A percentile compares a stretch with the other conserved stretches of the same genome.
These are phyloP conservation scores for Xanthorhoe designata DNA, from an alignment of 2,888 invertebrate species.

Conservation along the genomic window DNA sequence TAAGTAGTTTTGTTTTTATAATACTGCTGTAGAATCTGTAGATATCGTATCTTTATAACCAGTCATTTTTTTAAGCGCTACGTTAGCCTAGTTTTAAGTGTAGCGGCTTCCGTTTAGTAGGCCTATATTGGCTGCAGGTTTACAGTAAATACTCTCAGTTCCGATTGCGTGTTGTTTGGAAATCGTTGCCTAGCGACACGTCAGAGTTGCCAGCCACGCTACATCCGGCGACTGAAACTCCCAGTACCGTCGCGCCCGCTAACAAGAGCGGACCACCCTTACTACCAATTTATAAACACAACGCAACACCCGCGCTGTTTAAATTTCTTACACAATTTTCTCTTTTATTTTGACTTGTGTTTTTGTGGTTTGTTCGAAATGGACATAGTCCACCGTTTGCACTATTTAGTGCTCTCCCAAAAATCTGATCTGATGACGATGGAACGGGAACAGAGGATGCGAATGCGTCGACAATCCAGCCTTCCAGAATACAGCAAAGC, in stretches of 20 bases:
- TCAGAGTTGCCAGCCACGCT: conserved; percentile 61
- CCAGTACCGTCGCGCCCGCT: conserved; percentile 76
- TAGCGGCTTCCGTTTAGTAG: conserved; percentile 20
- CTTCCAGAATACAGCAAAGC: conserved; percentile 79
- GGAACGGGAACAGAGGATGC: conserved; percentile 79
- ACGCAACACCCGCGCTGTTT: conserved; percentile 22
- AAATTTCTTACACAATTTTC: conserved; percentile 11
- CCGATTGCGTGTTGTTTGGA: conserved; percentile 72
- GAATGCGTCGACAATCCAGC: conserved; percentile 79
- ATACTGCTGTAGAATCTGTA: background rate
- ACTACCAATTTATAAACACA: background rate
- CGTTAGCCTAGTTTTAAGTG: conserved; percentile 2
- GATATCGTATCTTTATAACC: background rate
- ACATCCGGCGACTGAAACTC: conserved; percentile 66
- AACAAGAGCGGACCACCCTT: conserved; percentile 49
- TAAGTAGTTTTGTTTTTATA: background rate
- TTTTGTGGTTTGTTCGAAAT: conserved; percentile 52
- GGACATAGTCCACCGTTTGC: conserved; percentile 82
- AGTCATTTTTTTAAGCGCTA: background rate
- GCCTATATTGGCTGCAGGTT: conserved; percentile 35
- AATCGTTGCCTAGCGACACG: conserved; percentile 78
- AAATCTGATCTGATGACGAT: conserved; percentile 83
- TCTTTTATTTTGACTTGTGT: conserved; percentile 15
- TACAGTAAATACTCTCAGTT: conserved; percentile 29
- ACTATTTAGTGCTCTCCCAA: conserved; percentile 81